Base-by-base conservation (phyloP, 2,113 vertebrate species). In the Hypocryptadius cinnamomeus region DNA sequence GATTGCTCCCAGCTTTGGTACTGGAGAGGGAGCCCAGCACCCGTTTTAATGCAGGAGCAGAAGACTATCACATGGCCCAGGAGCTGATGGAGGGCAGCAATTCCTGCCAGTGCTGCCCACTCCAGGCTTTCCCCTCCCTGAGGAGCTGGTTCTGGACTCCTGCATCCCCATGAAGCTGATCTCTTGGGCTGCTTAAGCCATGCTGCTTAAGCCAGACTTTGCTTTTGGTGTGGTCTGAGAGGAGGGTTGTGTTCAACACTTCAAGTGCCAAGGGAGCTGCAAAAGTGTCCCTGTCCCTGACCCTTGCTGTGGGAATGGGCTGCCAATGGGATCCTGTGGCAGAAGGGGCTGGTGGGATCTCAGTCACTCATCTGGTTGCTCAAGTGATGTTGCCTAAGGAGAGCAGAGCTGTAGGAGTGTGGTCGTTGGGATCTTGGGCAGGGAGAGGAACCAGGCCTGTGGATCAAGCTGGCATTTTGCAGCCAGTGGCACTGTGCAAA, bases 91-190 rank as follows among this genome's bases (percentile, higher is more conserved):
- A 74, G 47, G 15, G n/a, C 63, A 60, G 66, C 8, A 8, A 9
- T 79, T 53, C 57, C 53, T 39, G 42, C 35, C 20, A 13, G 33
- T 40, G 45, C 73, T 59, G 3, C 24, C 0, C 0, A 0, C 45
- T 65, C 24, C 15, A 13, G 56, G 37, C 15, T 70, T 27, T 27
- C 15, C 2, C 3, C 3, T 42, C 45, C 56, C 35, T 48, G 18
- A 9, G 44, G 15, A 85, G 35, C 59, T 66, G 42, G 5, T 70
- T 70, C 66, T 39, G 65, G 42, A 11, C 17, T 73, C 54, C 28
- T 4, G 4, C 17, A 15, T 37, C 27, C 23, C 35, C 30, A 3
- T 8, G 30, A 35, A 60, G 13, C 44, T 64, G 53, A 28, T 91
- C 18, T 39, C 10, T 13, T 2, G 3, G 54, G 39, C 13, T n/a